Conservation (phyloP, 1,140 invertebrate genomes). For the Drosophila virilis region DNA sequence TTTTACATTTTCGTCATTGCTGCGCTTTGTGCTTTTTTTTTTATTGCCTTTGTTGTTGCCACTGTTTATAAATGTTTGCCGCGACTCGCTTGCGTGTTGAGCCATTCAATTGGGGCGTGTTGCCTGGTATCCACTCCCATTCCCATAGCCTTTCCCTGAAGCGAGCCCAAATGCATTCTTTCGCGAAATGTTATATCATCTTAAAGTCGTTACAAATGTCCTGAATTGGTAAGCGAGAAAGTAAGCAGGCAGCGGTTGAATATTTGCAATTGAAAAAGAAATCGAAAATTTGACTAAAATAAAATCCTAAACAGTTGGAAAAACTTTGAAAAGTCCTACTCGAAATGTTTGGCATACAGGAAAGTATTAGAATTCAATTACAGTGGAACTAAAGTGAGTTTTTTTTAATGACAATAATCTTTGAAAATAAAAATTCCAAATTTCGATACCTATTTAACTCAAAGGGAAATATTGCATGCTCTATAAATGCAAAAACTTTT, state of each 20-base stretch:
- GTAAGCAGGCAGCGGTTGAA: not conserved
- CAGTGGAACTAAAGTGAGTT: too few relatives aligned
- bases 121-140: conserved; percentile 23
- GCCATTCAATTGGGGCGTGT: conserved; percentile 62
- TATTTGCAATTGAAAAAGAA: not conserved
- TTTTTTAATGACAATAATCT: too few relatives aligned
- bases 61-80: conserved; percentile 40
- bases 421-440: too few relatives aligned
- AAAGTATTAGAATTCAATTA: too few relatives aligned
- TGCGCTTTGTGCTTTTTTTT: conserved; percentile 51
- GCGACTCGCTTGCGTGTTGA: conserved; percentile 59
- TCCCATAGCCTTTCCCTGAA: not conserved
- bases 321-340: too few relatives aligned
- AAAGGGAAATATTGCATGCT: too few relatives aligned
- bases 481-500: not conserved
- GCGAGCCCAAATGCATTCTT: conserved; percentile 11
- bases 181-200: not conserved
- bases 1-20: conserved; percentile 68
- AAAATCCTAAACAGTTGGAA: too few relatives aligned
- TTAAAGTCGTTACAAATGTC: not conserved
- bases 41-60: conserved; percentile 23
- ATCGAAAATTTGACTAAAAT: too few relatives aligned
- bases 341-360: too few relatives aligned
- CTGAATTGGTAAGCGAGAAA: not conserved
- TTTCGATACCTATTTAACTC: too few relatives aligned